These are phyloP conservation scores for Gymnocypris eckloni DNA, from an alignment of 2,797 vertebrate genomes.

Conservation along the genomic window DNA sequence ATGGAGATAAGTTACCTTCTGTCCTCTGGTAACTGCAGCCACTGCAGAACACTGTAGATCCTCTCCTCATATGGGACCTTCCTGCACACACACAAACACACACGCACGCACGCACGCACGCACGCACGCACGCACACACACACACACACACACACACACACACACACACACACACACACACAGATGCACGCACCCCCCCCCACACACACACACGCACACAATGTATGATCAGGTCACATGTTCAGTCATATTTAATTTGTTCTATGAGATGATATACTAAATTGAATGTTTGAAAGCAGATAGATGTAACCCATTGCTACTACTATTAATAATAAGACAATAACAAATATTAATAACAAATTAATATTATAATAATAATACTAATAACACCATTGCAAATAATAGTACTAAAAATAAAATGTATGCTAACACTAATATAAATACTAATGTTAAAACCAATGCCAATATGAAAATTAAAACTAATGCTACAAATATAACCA, in stretches of 20 bases:
- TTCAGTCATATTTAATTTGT: too few species aligned
- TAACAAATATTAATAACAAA: too few species aligned
- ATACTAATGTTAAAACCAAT: too few species aligned
- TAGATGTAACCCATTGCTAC: too few species aligned
- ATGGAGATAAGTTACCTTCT: slow-evolving; percentile 33
- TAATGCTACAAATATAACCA: too few species aligned
- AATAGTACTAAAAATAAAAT: too few species aligned
- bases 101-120: not conserved
- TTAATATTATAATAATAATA: too few species aligned
- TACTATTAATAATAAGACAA: too few species aligned
- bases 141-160: not conserved
- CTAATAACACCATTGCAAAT: too few species aligned
- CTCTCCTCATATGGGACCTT: slow-evolving; percentile 76
- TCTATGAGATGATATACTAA: not conserved
- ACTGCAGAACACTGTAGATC: slow-evolving; percentile 75
- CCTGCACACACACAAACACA: slow-evolving; percentile 55
- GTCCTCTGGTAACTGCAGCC: slow-evolving; percentile 76
- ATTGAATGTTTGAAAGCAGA: not conserved
- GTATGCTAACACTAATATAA: too few species aligned
- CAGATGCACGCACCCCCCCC: not conserved
- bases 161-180: not conserved
- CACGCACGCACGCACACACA: not conserved
- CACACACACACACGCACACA: not conserved
- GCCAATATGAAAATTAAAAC: too few species aligned
- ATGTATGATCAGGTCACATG: too few species aligned